phyloP scores from a whole-genome alignment of 2,113 vertebrate species.

The Oryzias celebensis region DNA sequence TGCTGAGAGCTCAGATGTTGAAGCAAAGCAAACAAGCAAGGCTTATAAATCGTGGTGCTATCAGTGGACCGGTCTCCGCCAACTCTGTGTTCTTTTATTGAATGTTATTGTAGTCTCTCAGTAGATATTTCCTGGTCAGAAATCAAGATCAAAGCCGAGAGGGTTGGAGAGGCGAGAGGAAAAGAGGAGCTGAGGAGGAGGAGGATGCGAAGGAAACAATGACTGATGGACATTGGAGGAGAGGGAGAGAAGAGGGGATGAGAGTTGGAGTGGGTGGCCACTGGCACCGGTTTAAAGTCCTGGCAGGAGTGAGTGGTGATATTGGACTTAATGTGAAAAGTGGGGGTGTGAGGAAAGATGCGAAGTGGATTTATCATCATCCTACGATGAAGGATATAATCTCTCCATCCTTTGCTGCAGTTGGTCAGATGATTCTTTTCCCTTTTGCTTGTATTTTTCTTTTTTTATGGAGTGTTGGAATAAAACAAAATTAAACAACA shows the following conservation, averaged over 20 bases:
- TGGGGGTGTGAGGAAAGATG: slow-evolving; percentile 60
- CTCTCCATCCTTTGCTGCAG: slow-evolving; percentile 30
- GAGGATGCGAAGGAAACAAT: slow-evolving; percentile 60
- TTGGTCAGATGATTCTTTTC: slow-evolving; percentile 35
- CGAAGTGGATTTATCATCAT: slow-evolving; percentile 67
- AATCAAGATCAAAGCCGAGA: slow-evolving; percentile 64
- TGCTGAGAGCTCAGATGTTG: slow-evolving; percentile 1
- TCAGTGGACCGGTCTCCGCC: slow-evolving; percentile 56
- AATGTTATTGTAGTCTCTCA: slow-evolving; percentile 64
- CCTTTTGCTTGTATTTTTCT: neutral
- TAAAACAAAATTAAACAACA: slow-evolving; percentile 22
- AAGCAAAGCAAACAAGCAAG: slow-evolving; percentile 26
- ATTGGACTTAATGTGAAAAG: slow-evolving; percentile 54
- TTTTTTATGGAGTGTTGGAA: slow-evolving; percentile 22
- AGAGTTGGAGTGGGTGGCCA: slow-evolving; percentile 62
- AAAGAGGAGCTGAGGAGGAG: slow-evolving; percentile 18
- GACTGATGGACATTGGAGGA: slow-evolving; percentile 66
- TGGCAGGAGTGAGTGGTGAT: slow-evolving; percentile 42
- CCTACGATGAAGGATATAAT: slow-evolving; percentile 53
- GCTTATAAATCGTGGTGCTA: slow-evolving; percentile 63
- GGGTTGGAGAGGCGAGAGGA: slow-evolving; percentile 10
- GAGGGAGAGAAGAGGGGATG: slow-evolving; percentile 60
- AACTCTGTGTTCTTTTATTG: slow-evolving; percentile 67
- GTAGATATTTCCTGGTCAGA: slow-evolving; percentile 70
- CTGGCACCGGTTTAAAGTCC: slow-evolving; percentile 61